Evolutionary conservation across 2,797 vertebrate genomes (phyloP).

Genomic region (Myotis daubentonii): DNA sequence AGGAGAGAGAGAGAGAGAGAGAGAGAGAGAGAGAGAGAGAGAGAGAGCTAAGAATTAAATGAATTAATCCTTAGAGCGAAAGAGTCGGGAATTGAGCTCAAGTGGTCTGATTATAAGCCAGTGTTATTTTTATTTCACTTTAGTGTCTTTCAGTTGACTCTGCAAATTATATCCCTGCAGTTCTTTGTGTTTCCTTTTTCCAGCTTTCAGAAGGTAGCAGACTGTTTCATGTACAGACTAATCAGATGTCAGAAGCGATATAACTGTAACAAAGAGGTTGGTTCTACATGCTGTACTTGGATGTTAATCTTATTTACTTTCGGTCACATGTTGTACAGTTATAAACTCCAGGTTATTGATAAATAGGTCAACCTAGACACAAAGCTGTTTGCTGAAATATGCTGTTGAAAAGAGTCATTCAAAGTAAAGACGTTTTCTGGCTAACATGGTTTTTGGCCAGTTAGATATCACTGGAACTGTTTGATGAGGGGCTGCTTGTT

Average conservation of each 20-base stretch:
- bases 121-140: background rate
- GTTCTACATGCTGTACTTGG: background rate
- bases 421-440: background rate
- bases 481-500: background rate
- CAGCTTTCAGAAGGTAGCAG: background rate
- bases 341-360: background rate
- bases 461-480: background rate
- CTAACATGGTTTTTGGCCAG: background rate
- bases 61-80: background rate
- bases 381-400: background rate
- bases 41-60: background rate
- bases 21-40: rapidly evolving
- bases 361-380: background rate
- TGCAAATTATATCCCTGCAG: background rate
- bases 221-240: background rate
- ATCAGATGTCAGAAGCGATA: background rate
- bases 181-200: background rate
- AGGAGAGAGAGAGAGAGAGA: too few relatives aligned
- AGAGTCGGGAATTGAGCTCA: background rate
- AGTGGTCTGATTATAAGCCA: background rate
- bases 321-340: background rate
- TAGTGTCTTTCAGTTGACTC: background rate
- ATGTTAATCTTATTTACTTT: background rate
- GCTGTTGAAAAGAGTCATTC: background rate
- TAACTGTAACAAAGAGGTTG: background rate